phyloP scores from a whole-genome alignment of 2,797 vertebrate species.

The Emydoidea blandingii region DNA sequence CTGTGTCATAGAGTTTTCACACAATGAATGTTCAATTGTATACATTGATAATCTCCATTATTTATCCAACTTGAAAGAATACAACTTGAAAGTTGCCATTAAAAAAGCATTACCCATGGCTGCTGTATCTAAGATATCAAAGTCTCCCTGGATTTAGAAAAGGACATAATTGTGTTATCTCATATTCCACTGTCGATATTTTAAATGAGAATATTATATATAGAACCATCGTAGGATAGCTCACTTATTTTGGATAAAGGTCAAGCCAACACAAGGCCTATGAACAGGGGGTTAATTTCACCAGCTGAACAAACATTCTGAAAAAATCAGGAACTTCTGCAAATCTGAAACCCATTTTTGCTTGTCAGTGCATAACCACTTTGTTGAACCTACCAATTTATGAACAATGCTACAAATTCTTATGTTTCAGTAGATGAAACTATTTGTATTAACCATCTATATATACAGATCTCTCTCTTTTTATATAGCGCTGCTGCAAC shows the following conservation, averaged over 20 bases:
- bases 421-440: not conserved
- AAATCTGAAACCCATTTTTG: not conserved
- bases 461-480: not conserved
- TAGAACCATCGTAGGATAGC: not conserved
- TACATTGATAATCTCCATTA: not conserved
- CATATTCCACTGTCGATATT: not conserved
- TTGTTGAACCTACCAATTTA: constrained; percentile 5
- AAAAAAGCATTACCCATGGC: constrained; percentile 10
- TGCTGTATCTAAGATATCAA: constrained; percentile 31
- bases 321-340: not conserved
- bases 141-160: constrained; percentile 27
- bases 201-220: not conserved
- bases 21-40: not conserved
- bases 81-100: not conserved
- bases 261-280: not conserved
- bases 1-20: not conserved
- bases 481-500: not conserved
- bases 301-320: not conserved
- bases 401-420: not conserved
- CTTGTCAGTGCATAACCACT: not conserved
- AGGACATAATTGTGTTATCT: not conserved
- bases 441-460: not conserved
- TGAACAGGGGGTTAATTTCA: not conserved
- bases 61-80: constrained; percentile 6
- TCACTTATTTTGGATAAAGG: not conserved